Evolutionary conservation across 1,140 invertebrate species (phyloP).

Genomic region (Drosophila triauraria): DNA sequence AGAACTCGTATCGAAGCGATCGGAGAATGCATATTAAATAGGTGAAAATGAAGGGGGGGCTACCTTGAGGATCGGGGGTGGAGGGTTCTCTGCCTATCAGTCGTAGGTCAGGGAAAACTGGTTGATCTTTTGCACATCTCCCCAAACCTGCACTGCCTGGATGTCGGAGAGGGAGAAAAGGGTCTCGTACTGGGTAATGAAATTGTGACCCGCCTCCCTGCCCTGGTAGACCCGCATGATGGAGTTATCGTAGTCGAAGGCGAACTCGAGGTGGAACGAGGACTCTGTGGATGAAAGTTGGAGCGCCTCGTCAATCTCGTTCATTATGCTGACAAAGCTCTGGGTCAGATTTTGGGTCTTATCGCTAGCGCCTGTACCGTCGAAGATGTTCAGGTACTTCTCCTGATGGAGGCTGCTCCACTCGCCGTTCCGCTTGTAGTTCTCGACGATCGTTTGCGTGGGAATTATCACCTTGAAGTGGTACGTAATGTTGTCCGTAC

Average conservation of each 20-base stretch:
- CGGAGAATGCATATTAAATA: slow-evolving; percentile 12
- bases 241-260: slow-evolving; percentile 64
- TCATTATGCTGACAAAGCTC: slow-evolving; percentile 38
- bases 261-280: slow-evolving; percentile 71
- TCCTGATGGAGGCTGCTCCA: slow-evolving; percentile 66
- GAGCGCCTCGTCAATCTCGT: slow-evolving; percentile 43
- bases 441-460: slow-evolving; percentile 66
- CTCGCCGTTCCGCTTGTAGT: slow-evolving; percentile 68
- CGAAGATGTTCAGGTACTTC: slow-evolving; percentile 61
- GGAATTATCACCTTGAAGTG: slow-evolving; percentile 74
- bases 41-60: not conserved
- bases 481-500: slow-evolving; percentile 75
- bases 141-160: slow-evolving; percentile 77
- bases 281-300: slow-evolving; percentile 76
- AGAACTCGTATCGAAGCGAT: slow-evolving; percentile 25
- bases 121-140: slow-evolving; percentile 75
- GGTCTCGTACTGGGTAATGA: slow-evolving; percentile 54
- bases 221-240: slow-evolving; percentile 65
- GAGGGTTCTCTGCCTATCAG: slow-evolving; percentile 33
- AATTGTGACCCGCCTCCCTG: slow-evolving; percentile 60
- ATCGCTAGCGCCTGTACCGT: slow-evolving; percentile 65
- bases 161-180: slow-evolving; percentile 58
- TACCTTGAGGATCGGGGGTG: slow-evolving; percentile 44
- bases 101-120: slow-evolving; percentile 64
- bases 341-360: slow-evolving; percentile 23